These are phyloP conservation scores for Gasterosteus aculeatus DNA, from an alignment of 2,113 vertebrate species.

Conservation along the genomic window DNA sequence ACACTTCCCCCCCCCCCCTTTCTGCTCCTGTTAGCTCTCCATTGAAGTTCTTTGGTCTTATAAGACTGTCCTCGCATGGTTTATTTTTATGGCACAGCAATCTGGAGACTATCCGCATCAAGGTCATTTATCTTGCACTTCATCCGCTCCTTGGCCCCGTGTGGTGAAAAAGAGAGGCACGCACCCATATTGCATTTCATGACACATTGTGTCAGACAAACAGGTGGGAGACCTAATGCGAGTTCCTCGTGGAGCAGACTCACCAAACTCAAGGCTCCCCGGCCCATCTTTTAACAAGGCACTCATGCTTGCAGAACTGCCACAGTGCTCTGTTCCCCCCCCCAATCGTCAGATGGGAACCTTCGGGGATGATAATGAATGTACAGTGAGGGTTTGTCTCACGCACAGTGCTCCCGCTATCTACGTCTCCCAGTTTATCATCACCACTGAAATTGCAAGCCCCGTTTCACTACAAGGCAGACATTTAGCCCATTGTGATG, in stretches of 20 bases:
- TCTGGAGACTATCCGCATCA: slow-evolving; percentile 74
- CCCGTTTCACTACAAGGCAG: slow-evolving; percentile 68
- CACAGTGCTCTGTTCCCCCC: slow-evolving; percentile 73
- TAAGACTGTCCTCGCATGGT: slow-evolving; percentile 68
- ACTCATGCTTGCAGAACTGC: slow-evolving; percentile 82
- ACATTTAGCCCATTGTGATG: slow-evolving; percentile 78
- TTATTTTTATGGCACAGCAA: slow-evolving; percentile 75
- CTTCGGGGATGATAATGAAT: slow-evolving; percentile 68
- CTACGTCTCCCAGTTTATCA: slow-evolving; percentile 75
- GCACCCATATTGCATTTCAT: slow-evolving; percentile 79
- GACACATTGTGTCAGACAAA: slow-evolving; percentile 82
- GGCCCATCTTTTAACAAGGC: slow-evolving; percentile 81
- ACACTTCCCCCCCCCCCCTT: slow-evolving; percentile 27
- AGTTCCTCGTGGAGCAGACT: slow-evolving; percentile 80
- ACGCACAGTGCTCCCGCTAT: slow-evolving; percentile 69
- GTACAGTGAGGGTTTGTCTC: slow-evolving; percentile 72
- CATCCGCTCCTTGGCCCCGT: slow-evolving; percentile 77
- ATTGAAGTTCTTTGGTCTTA: slow-evolving; percentile 66
- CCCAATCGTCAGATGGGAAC: slow-evolving; percentile 70
- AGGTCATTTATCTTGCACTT: slow-evolving; percentile 79
- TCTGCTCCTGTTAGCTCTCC: slow-evolving; percentile 48
- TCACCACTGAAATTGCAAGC: slow-evolving; percentile 76
- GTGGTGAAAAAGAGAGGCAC: slow-evolving; percentile 63
- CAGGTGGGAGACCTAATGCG: slow-evolving; percentile 89
- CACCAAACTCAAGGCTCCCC: slow-evolving; percentile 82